These are phyloP conservation scores for Trigoniulus corallinus DNA, from an alignment of 1,140 invertebrate genomes.

Conservation along the genomic window DNA sequence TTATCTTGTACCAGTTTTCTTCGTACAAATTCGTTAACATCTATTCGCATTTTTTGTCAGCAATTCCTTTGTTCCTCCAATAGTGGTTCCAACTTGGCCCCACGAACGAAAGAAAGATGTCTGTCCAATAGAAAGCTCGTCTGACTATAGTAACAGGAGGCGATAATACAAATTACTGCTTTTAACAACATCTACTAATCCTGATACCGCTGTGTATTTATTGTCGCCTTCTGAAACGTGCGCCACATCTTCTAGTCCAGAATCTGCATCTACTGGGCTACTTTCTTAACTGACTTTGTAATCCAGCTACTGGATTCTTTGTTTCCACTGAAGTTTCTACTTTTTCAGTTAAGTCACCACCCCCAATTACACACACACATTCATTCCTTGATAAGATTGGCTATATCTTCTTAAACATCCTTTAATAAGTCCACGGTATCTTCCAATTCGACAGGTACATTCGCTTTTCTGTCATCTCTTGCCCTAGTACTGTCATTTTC, in stretches of 20 bases:
- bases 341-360: slow-evolving; percentile 39
- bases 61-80: slow-evolving; percentile 56
- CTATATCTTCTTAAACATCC: slow-evolving; percentile 22
- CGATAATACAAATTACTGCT: slow-evolving; percentile 93
- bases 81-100: slow-evolving; percentile 89
- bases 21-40: slow-evolving; percentile 50
- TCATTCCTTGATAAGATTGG: slow-evolving; percentile 48
- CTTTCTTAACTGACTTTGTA: slow-evolving; percentile 46
- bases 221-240: slow-evolving; percentile 46
- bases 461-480: slow-evolving; percentile 40
- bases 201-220: slow-evolving; percentile 61
- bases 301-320: no score
- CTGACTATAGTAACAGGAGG: slow-evolving; percentile 68
- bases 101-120: slow-evolving; percentile 81
- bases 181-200: slow-evolving; percentile 63
- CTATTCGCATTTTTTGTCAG: slow-evolving; percentile 34
- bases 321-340: no score
- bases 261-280: slow-evolving; percentile 77
- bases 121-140: slow-evolving; percentile 35
- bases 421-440: slow-evolving; percentile 48
- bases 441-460: slow-evolving; percentile 61
- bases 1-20: no score
- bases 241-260: slow-evolving; percentile 53
- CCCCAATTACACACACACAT: slow-evolving; percentile 67
- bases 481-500: slow-evolving; percentile 48